Percentiles rank a stretch among this genome's conserved stretches.
These are phyloP conservation scores for Seira musarum DNA, from an alignment of 2,888 invertebrate genomes.

Conservation along the genomic window DNA sequence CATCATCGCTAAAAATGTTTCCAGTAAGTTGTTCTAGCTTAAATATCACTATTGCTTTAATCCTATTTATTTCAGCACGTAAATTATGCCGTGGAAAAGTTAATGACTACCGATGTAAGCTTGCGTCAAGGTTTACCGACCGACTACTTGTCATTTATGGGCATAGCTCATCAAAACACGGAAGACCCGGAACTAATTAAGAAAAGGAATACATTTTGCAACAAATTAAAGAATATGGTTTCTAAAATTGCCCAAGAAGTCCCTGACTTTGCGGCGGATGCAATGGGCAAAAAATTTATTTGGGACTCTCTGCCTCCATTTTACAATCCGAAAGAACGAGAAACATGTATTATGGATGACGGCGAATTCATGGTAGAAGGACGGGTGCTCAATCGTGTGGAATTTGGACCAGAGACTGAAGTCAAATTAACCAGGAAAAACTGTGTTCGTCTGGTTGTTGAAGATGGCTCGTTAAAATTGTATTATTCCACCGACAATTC, in stretches of 20 bases:
- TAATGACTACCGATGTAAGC: slow-evolving; percentile 80
- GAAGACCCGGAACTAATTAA: slow-evolving; percentile 70
- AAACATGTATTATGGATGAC: slow-evolving; percentile 81
- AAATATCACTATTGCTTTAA: neutral
- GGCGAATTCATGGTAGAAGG: slow-evolving; percentile 81
- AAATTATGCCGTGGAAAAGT: slow-evolving; percentile 82
- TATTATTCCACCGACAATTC: slow-evolving; percentile 91
- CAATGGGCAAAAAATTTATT: slow-evolving; percentile 87
- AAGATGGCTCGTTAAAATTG: slow-evolving; percentile 75
- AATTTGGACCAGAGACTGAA: slow-evolving; percentile 78
- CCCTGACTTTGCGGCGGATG: slow-evolving; percentile 79
- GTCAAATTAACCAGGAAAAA: slow-evolving; percentile 71
- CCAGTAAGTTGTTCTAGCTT: too few relatives aligned
- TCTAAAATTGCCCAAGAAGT: slow-evolving; percentile 70
- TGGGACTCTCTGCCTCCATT: slow-evolving; percentile 91
- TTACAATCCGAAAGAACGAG: slow-evolving; percentile 78
- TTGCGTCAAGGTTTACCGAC: slow-evolving; percentile 86
- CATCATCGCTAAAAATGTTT: too few relatives aligned
- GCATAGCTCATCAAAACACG: slow-evolving; percentile 78
- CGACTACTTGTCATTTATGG: slow-evolving; percentile 83
- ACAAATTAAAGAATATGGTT: slow-evolving; percentile 76
- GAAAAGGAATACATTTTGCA: slow-evolving; percentile 73
- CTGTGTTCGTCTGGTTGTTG: slow-evolving; percentile 63
- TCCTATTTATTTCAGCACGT: slow-evolving; percentile 74
- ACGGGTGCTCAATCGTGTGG: slow-evolving; percentile 76